A percentile compares a stretch with the other conserved stretches of the same genome.
These are phyloP conservation scores for Takifugu bimaculatus DNA, from an alignment of 2,113 vertebrate species.

Conservation along the genomic window DNA sequence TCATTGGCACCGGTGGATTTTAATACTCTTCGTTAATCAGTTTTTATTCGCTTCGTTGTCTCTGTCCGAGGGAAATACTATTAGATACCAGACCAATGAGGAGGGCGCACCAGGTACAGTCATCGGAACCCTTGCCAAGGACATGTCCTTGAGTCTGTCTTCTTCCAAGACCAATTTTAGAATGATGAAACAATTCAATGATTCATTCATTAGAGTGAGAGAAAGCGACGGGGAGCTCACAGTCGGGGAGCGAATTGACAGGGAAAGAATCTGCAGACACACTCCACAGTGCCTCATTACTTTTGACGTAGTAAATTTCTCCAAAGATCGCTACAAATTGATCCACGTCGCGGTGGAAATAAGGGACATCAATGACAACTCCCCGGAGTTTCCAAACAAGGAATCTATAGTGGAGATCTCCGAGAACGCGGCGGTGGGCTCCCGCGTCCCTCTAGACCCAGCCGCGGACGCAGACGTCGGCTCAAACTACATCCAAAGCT, in stretches of 20 bases:
- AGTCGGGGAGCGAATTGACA: conserved; percentile 87
- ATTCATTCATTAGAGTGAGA: conserved; percentile 85
- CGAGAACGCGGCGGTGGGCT: conserved; percentile 83
- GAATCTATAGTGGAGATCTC: conserved; percentile 86
- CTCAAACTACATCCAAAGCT: conserved; percentile 89
- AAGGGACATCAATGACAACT: conserved; percentile 91
- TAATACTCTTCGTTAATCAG: conserved; percentile 51
- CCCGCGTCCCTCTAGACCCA: conserved; percentile 85
- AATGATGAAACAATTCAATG: conserved; percentile 93
- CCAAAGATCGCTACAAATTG: conserved; percentile 87
- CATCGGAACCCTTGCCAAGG: conserved; percentile 90
- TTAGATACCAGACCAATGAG: conserved; percentile 88
- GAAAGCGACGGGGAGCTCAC: conserved; percentile 89
- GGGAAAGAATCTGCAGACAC: conserved; percentile 86
- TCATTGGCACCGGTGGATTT: conserved; percentile 70
- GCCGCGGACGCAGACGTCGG: conserved; percentile 89
- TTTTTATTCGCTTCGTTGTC: conserved; percentile 54
- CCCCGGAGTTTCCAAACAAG: conserved; percentile 83
- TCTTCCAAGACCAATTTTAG: conserved; percentile 85
- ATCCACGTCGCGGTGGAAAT: conserved; percentile 95
- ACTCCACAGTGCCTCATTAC: conserved; percentile 84
- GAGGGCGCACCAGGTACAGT: conserved; percentile 87
- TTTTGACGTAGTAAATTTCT: conserved; percentile 93
- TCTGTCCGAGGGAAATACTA: conserved; percentile 80
- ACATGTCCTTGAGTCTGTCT: conserved; percentile 83